A percentile compares a stretch with the other conserved stretches of the same genome.
phyloP scores from a whole-genome alignment of 2,797 vertebrate species.

The Fundulus diaphanus region DNA sequence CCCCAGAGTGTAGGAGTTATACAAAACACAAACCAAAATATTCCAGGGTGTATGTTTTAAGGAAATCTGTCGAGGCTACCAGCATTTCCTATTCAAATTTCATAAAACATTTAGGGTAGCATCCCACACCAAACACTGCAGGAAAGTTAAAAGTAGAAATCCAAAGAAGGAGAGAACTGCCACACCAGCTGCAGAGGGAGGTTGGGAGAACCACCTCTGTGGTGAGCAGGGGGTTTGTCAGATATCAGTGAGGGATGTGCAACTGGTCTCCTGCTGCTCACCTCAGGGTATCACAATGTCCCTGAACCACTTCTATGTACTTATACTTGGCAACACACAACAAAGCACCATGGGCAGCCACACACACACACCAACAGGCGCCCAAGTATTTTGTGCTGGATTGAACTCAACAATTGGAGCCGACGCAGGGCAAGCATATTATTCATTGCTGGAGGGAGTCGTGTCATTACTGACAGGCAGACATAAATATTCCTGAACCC shows the following conservation, averaged over 20 bases:
- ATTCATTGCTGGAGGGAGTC: conserved; percentile 75
- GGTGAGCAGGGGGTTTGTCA: conserved; percentile 60
- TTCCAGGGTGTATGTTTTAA: neutral
- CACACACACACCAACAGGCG: too few relatives aligned
- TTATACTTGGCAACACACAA: conserved; percentile 28
- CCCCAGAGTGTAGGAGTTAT: neutral
- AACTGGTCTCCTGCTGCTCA: conserved; percentile 70
- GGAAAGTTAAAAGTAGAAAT: neutral
- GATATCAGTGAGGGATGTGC: conserved; percentile 70
- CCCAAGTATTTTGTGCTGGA: conserved; percentile 54
- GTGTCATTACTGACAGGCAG: conserved; percentile 77
- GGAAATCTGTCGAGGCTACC: neutral
- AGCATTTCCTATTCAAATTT: neutral
- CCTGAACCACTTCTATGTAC: conserved; percentile 42
- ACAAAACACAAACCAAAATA: neutral
- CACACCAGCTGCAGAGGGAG: conserved; percentile 14
- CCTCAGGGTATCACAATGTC: conserved; percentile 58
- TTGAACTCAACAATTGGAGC: conserved; percentile 69
- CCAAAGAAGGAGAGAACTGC: conserved; percentile 1
- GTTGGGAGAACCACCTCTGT: conserved; percentile 36
- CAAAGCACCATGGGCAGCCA: conserved; percentile 27
- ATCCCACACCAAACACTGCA: neutral
- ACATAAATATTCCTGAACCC: conserved; percentile 81
- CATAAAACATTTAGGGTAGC: neutral
- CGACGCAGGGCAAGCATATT: conserved; percentile 68